These are phyloP conservation scores for Andrena hattorfiana DNA, from an alignment of 2,888 invertebrate species.

Conservation along the genomic window DNA sequence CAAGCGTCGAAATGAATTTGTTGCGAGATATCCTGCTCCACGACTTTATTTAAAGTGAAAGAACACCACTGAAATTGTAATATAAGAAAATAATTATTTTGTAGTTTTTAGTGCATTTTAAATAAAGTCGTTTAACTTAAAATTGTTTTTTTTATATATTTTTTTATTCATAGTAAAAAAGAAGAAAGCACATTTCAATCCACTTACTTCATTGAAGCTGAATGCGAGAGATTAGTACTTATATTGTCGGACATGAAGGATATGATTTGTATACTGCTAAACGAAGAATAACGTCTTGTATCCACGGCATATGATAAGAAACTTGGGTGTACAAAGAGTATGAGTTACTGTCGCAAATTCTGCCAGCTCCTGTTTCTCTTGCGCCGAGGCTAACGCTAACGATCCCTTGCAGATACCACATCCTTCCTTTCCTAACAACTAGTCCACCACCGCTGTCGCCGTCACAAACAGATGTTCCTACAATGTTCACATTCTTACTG, in stretches of 20 bases:
- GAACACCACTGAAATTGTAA: too few species aligned
- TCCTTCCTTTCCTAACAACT: slow-evolving; percentile 78
- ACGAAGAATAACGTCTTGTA: slow-evolving; percentile 76
- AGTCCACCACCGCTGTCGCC: slow-evolving; percentile 86
- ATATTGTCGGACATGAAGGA: slow-evolving; percentile 56
- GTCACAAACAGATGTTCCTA: slow-evolving; percentile 84
- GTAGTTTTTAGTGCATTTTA: too few species aligned
- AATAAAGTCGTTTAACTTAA: too few species aligned
- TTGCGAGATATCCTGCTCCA: too few species aligned
- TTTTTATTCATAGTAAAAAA: too few species aligned
- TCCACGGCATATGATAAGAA: slow-evolving; percentile 79
- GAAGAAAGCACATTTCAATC: neutral
- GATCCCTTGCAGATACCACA: slow-evolving; percentile 85
- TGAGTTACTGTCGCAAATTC: slow-evolving; percentile 78
- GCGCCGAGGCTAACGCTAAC: slow-evolving; percentile 83
- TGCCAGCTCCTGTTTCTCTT: slow-evolving; percentile 60
- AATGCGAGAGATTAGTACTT: too few species aligned
- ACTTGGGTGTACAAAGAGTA: slow-evolving; percentile 83
- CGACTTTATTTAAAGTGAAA: too few species aligned
- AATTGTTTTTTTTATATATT: too few species aligned
- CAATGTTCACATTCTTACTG: slow-evolving; percentile 22
- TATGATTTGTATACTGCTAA: slow-evolving; percentile 65
- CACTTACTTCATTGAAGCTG: too few species aligned
- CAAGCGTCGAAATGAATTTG: too few species aligned
- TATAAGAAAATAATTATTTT: too few species aligned